Percentiles rank a stretch among this genome's conserved stretches.
phyloP scores from a whole-genome alignment of 2,888 invertebrate genomes.

The Ophion ellenae region DNA sequence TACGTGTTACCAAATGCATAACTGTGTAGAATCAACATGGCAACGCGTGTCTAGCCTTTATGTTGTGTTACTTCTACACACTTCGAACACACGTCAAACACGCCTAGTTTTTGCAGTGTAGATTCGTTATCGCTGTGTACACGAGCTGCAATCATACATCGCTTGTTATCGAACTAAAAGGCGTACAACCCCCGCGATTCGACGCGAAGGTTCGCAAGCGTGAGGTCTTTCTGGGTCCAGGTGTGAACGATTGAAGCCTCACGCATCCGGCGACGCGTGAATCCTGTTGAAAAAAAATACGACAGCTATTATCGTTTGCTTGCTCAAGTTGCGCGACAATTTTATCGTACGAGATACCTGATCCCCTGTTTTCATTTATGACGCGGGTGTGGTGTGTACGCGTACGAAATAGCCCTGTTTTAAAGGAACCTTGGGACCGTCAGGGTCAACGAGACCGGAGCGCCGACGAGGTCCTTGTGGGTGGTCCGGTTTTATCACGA shows the following conservation, averaged over 20 bases:
- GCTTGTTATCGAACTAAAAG: not conserved
- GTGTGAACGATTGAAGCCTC: not conserved
- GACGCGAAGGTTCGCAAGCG: not conserved
- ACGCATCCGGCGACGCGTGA: not conserved
- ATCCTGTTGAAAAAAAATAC: not conserved
- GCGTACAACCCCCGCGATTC: not conserved
- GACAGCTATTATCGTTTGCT: not conserved
- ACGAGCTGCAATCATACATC: not conserved
- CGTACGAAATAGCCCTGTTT: conserved; percentile 29
- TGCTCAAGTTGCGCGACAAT: conserved; percentile 7
- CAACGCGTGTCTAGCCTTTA: too few species aligned
- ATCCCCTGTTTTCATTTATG: conserved; percentile 72
- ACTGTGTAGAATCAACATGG: too few species aligned
- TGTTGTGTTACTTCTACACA: too few species aligned
- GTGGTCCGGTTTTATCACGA: conserved; percentile 51
- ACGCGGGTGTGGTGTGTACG: conserved; percentile 36
- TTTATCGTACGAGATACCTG: conserved; percentile 69
- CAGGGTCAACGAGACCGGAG: conserved; percentile 68
- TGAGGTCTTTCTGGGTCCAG: not conserved
- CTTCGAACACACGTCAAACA: too few species aligned
- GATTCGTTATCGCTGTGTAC: not conserved
- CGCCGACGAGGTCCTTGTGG: conserved; percentile 47
- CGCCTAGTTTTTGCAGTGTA: too few species aligned
- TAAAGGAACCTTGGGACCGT: conserved; percentile 54
- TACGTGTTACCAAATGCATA: too few species aligned